Percentiles rank a stretch among this genome's conserved stretches.
Evolutionary conservation across 2,888 invertebrate genomes (phyloP).

Genomic region (Agrotis exclamationis): DNA sequence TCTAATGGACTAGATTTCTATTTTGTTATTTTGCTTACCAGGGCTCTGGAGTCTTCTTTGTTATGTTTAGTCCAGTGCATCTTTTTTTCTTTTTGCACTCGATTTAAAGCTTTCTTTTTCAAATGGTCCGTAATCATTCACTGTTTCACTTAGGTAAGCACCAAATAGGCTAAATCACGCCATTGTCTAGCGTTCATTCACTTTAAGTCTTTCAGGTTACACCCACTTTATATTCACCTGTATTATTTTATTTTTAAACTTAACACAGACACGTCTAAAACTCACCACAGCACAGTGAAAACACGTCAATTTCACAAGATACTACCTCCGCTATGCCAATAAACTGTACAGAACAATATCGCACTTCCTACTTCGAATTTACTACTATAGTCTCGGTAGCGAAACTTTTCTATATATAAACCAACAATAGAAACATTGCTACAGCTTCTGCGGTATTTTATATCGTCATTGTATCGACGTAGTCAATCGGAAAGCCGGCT

Average conservation of each 20-base stretch:
- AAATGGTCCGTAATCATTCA: slow-evolving; percentile 19
- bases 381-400: slow-evolving; percentile 43
- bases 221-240: slow-evolving; percentile 19
- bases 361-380: slow-evolving; percentile 61
- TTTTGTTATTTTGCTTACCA: slow-evolving; percentile 45
- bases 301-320: slow-evolving; percentile 25
- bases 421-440: slow-evolving; percentile 64
- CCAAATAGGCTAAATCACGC: slow-evolving; percentile 1
- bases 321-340: slow-evolving; percentile 19
- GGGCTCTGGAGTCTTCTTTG: slow-evolving; percentile 22
- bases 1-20: slow-evolving; percentile 10
- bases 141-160: slow-evolving; percentile 6
- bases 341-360: slow-evolving; percentile 51
- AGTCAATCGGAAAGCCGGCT: slow-evolving; percentile 68
- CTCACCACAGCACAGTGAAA: slow-evolving; percentile 30
- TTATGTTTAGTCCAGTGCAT: slow-evolving; percentile 53
- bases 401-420: slow-evolving; percentile 55
- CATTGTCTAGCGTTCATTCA: slow-evolving; percentile 20
- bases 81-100: slow-evolving; percentile 11
- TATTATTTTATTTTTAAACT: slow-evolving; percentile 9
- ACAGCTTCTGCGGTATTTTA: slow-evolving; percentile 65
- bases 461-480: slow-evolving; percentile 66
- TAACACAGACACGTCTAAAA: slow-evolving; percentile 22
- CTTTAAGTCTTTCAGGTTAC: neutral
- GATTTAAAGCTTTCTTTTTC: slow-evolving; percentile 29